These are phyloP conservation scores for Pelobates fuscus DNA, from an alignment of 2,113 vertebrate genomes.

Conservation along the genomic window DNA sequence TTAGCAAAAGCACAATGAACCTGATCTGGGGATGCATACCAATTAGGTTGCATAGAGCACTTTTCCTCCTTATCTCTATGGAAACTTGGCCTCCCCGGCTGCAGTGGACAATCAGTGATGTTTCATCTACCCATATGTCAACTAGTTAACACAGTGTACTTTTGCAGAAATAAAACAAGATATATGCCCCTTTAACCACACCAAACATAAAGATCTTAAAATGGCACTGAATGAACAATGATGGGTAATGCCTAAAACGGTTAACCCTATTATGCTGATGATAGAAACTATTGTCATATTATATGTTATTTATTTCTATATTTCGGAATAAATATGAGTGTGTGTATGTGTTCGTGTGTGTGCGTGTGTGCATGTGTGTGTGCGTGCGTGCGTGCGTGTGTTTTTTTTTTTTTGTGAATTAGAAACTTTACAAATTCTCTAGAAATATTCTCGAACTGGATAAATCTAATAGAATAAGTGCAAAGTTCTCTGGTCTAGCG, in stretches of 20 bases:
- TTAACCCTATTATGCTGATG: slow-evolving; percentile 10
- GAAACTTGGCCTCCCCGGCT: slow-evolving; percentile 76
- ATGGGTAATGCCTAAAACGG: neutral
- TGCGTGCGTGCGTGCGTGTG: neutral
- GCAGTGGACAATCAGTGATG: slow-evolving; percentile 78
- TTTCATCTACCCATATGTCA: slow-evolving; percentile 81
- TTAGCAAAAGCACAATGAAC: slow-evolving; percentile 90
- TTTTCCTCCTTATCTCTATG: slow-evolving; percentile 86
- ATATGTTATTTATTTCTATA: neutral
- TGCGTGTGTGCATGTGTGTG: too few species aligned
- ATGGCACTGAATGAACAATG: neutral
- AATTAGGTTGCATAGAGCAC: slow-evolving; percentile 83
- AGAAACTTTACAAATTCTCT: too few species aligned
- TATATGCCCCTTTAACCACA: slow-evolving; percentile 35
- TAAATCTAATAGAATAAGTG: too few species aligned
- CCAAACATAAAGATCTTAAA: slow-evolving; percentile 55
- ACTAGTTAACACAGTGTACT: slow-evolving; percentile 76
- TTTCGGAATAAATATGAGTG: too few species aligned
- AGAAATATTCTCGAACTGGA: too few species aligned
- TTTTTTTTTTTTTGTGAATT: neutral
- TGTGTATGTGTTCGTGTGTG: too few species aligned
- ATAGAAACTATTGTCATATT: slow-evolving; percentile 9
- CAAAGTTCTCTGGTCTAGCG: too few species aligned
- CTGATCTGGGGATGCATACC: slow-evolving; percentile 86
- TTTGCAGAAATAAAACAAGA: slow-evolving; percentile 65